These are phyloP conservation scores for Phenacoccus solenopsis DNA, from an alignment of 1,140 invertebrate species.

Conservation along the genomic window DNA sequence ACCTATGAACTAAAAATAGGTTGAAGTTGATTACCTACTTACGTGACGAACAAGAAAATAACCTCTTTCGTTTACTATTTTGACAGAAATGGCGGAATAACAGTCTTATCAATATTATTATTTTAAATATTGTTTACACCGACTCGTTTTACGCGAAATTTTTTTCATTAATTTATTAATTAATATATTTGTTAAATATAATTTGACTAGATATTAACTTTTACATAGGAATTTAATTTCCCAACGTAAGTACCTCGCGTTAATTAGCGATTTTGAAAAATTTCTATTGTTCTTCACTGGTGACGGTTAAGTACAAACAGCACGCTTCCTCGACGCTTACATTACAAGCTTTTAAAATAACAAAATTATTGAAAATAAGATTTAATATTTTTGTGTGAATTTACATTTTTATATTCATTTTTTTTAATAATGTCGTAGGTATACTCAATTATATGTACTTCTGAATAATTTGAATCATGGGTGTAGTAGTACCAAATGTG, in stretches of 20 bases:
- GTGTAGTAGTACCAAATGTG: no score
- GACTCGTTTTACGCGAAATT: not conserved
- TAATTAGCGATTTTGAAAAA: not conserved
- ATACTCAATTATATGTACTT: no score
- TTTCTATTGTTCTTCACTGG: not conserved
- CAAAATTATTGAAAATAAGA: no score
- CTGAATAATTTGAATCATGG: not conserved
- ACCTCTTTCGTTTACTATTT: not conserved
- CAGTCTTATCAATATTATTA: slow-evolving; percentile 3
- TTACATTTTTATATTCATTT: no score
- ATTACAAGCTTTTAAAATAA: no score
- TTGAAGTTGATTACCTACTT: not conserved
- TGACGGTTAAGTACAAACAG: not conserved
- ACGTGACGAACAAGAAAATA: not conserved
- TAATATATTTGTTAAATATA: not conserved
- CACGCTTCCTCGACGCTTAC: not conserved
- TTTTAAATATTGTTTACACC: not conserved
- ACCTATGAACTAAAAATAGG: no score
- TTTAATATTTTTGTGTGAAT: no score
- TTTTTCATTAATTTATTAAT: not conserved
- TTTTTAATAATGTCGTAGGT: no score
- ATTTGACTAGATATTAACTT: not conserved
- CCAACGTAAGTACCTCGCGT: not conserved
- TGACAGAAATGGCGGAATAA: slow-evolving; percentile 1
- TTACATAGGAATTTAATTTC: not conserved